These are phyloP conservation scores for Heliconius hortense DNA, from an alignment of 2,888 invertebrate genomes.

Conservation along the genomic window DNA sequence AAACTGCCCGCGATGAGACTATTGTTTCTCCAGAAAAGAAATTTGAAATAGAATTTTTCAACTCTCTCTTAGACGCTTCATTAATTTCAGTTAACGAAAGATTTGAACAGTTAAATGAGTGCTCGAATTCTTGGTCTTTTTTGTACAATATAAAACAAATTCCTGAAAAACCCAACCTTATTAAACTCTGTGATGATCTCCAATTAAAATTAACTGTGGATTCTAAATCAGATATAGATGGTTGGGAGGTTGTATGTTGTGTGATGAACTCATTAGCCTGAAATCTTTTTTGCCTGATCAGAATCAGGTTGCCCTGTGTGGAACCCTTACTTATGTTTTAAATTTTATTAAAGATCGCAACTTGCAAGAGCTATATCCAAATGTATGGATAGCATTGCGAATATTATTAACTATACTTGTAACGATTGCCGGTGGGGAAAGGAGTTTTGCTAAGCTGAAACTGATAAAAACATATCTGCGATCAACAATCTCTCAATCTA, in stretches of 20 bases:
- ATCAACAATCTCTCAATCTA: conserved; percentile 41
- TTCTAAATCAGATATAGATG: too few relatives aligned
- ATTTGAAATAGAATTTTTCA: neutral
- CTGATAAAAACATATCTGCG: conserved; percentile 46
- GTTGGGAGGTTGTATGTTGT: too few relatives aligned
- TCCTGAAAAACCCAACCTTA: conserved; percentile 37
- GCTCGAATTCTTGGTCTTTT: conserved; percentile 26
- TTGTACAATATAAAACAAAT: conserved; percentile 42
- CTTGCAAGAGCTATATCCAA: too few relatives aligned
- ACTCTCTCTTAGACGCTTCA: too few relatives aligned
- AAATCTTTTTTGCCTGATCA: conserved; percentile 21
- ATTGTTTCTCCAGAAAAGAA: neutral
- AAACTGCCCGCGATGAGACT: conserved; percentile 17
- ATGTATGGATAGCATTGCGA: conserved; percentile 34
- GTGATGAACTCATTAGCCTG: too few relatives aligned
- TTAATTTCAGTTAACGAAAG: too few relatives aligned
- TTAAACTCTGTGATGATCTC: neutral
- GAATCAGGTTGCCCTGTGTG: conserved; percentile 11
- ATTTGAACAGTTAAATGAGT: neutral
- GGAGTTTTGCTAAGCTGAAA: conserved; percentile 42
- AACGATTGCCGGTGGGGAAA: conserved; percentile 34
- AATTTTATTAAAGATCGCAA: too few relatives aligned
- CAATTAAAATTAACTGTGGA: too few relatives aligned
- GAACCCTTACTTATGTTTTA: too few relatives aligned
- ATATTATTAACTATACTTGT: conserved; percentile 37